Percentiles rank a stretch among this genome's conserved stretches.
Conservation (phyloP, 1,140 invertebrate species). For the Bombus terrestris region DNA sequence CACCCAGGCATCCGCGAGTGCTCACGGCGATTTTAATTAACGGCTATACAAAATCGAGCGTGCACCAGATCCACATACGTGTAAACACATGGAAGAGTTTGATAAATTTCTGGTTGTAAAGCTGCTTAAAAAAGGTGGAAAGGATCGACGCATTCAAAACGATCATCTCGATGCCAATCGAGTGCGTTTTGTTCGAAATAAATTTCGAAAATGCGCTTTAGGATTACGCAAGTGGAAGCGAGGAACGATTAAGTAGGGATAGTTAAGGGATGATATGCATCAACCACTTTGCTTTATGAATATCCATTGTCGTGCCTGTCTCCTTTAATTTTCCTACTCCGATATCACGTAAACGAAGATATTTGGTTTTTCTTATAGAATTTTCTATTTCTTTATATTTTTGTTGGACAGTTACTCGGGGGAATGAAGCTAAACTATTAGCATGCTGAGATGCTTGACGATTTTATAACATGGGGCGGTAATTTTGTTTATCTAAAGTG, state of each 20-base stretch:
- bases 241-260: background rate
- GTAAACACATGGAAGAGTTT: background rate
- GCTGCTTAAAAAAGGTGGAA: background rate
- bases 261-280: too few species aligned
- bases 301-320: too few species aligned
- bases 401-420: background rate
- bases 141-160: background rate
- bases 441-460: background rate
- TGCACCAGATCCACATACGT: too few species aligned
- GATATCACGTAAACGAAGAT: background rate
- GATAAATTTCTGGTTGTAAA: slow-evolving; percentile 2
- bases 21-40: slow-evolving; percentile 4
- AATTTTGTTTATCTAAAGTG: background rate
- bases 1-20: background rate
- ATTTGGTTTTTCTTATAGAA: too few species aligned
- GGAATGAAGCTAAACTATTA: background rate
- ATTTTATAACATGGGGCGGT: background rate
- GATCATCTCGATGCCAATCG: background rate
- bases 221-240: too few species aligned
- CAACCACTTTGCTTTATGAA: too few species aligned
- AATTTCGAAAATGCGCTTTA: background rate
- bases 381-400: background rate
- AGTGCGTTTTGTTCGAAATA: background rate
- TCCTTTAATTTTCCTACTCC: background rate
- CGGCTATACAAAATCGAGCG: background rate